These are phyloP conservation scores for Poeciliopsis infans DNA, from an alignment of 2,797 vertebrate species.

Conservation along the genomic window DNA sequence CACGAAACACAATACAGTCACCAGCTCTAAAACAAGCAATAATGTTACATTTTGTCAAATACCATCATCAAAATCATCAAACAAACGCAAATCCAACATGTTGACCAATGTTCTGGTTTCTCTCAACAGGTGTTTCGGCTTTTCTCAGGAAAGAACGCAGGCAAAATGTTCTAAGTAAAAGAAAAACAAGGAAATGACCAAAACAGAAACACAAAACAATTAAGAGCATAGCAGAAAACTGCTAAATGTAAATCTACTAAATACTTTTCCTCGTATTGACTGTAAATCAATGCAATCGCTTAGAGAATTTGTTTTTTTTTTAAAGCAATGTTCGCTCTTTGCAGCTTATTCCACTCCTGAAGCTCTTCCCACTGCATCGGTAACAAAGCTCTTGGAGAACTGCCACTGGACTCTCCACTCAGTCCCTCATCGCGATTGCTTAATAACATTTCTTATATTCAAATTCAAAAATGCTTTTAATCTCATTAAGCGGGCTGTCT, in stretches of 20 bases:
- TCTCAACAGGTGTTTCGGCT: too few species aligned
- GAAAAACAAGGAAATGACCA: background rate
- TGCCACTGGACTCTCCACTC: constrained; percentile 26
- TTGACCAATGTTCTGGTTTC: too few species aligned
- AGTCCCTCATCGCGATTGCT: constrained; percentile 44
- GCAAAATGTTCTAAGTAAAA: background rate
- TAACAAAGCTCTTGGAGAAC: constrained; percentile 26
- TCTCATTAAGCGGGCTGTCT: constrained; percentile 68
- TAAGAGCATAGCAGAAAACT: background rate
- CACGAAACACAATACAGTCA: too few species aligned
- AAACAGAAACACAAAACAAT: background rate
- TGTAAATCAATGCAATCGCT: background rate
- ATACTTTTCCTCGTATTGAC: background rate
- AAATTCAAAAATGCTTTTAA: constrained; percentile 70
- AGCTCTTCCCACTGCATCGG: constrained; percentile 8
- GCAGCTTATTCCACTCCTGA: background rate
- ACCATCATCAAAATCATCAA: too few species aligned
- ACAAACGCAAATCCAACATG: too few species aligned
- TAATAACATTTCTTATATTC: constrained; percentile 59
- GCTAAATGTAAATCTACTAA: background rate
- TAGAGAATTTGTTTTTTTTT: background rate
- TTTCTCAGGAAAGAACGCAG: too few species aligned
- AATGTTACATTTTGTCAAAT: too few species aligned
- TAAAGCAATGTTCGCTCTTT: background rate
- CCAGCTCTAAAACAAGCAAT: too few species aligned